Conservation (phyloP, 2,888 invertebrate species). For the Priocnemis perturbator region DNA sequence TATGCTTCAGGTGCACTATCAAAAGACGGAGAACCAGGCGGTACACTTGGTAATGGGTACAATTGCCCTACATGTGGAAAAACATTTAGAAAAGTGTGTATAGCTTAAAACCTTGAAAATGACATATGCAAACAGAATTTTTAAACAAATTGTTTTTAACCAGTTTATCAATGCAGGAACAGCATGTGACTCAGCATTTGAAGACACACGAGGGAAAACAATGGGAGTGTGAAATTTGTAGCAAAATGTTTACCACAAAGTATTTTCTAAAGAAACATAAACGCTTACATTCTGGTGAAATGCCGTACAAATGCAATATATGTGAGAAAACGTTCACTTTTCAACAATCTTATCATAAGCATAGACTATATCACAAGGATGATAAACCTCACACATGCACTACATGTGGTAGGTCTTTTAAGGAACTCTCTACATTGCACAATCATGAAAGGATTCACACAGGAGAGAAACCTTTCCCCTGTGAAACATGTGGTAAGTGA, state of each 20-base stretch:
- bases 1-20: conserved; percentile 50
- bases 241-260: conserved; percentile 91
- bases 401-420: conserved; percentile 89
- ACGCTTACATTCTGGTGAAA: conserved; percentile 89
- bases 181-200: conserved; percentile 75
- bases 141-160: background rate
- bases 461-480: conserved; percentile 90
- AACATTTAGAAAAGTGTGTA: conserved; percentile 72
- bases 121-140: background rate
- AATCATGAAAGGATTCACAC: conserved; percentile 91
- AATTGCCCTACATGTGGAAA: conserved; percentile 74
- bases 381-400: conserved; percentile 86
- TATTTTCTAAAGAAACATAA: conserved; percentile 93
- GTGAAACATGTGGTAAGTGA: conserved; percentile 88
- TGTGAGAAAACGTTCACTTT: conserved; percentile 92
- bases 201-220: conserved; percentile 82
- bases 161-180: conserved; percentile 67
- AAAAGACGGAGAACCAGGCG: conserved; percentile 54
- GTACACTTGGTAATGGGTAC: conserved; percentile 61
- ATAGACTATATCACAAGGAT: conserved; percentile 90
- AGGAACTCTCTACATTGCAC: conserved; percentile 90
- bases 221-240: conserved; percentile 91
- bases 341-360: conserved; percentile 93
- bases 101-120: no score
- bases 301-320: conserved; percentile 88